phyloP scores from a whole-genome alignment of 2,888 invertebrate species.

The Diabrotica balteata region DNA sequence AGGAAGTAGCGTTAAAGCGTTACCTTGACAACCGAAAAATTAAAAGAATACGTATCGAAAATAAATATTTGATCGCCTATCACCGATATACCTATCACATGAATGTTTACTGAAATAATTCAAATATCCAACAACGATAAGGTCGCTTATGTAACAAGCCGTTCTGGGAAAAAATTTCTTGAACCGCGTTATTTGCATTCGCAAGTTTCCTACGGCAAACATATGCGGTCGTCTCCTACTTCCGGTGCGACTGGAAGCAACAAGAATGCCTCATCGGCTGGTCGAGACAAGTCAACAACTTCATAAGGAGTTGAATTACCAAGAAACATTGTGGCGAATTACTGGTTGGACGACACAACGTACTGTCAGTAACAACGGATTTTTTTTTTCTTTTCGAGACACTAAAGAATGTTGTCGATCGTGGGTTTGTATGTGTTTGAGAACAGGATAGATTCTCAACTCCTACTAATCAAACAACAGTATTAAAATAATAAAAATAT shows the following conservation, averaged over 20 bases:
- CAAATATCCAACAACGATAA: slow-evolving; percentile 5
- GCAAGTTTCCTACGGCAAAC: slow-evolving; percentile 1
- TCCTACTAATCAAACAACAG: too few species aligned
- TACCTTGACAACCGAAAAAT: background rate
- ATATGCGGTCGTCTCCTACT: slow-evolving; percentile 2
- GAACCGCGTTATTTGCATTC: slow-evolving; percentile 1
- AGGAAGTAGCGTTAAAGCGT: background rate
- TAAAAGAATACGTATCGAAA: background rate
- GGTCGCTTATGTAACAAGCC: slow-evolving; percentile 3
- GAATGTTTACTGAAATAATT: slow-evolving; percentile 1
- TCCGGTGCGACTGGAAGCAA: slow-evolving; percentile 1
- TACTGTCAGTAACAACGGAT: too few species aligned
- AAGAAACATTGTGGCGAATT: slow-evolving; percentile 4
- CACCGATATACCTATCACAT: background rate
- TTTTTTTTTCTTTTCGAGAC: too few species aligned
- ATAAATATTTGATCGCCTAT: slow-evolving; percentile 2
- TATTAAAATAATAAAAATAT: too few species aligned
- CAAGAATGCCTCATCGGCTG: slow-evolving; percentile 8
- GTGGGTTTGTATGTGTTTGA: too few species aligned
- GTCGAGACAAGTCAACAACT: slow-evolving; percentile 10
- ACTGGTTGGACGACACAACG: too few species aligned
- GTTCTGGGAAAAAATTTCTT: background rate
- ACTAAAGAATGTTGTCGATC: too few species aligned
- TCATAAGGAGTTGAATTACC: slow-evolving; percentile 4
- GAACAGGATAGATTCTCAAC: too few species aligned